Evolutionary conservation across 2,888 invertebrate genomes (phyloP).

Genomic region (Bombylius discolor): DNA sequence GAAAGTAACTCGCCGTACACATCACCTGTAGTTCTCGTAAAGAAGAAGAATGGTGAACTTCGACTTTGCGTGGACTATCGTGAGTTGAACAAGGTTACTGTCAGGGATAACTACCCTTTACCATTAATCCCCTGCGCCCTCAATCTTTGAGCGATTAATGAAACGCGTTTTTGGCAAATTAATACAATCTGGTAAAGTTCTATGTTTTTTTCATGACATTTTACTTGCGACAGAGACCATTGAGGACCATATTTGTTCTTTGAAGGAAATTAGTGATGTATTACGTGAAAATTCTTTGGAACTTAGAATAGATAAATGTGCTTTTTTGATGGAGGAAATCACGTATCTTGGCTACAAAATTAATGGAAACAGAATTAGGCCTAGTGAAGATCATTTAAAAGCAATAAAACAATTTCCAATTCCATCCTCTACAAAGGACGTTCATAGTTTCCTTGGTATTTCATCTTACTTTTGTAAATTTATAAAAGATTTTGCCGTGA

Average conservation of each 20-base stretch:
- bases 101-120: no score
- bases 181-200: constrained; percentile 11
- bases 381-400: constrained; percentile 14
- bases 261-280: constrained; percentile 8
- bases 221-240: constrained; percentile 11
- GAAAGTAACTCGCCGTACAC: constrained; percentile 7
- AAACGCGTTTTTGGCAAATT: no score
- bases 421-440: constrained; percentile 13
- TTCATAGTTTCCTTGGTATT: constrained; percentile 19
- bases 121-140: constrained; percentile 5
- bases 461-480: constrained; percentile 13
- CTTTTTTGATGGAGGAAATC: constrained; percentile 12
- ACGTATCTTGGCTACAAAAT: constrained; percentile 15
- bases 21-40: constrained; percentile 7
- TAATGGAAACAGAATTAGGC: constrained; percentile 11
- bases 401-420: constrained; percentile 15
- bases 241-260: constrained; percentile 10
- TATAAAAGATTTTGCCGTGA: background rate
- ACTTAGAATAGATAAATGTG: constrained; percentile 11
- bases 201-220: constrained; percentile 15
- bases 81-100: constrained; percentile 4
- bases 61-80: constrained; percentile 10
- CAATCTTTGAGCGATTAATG: no score
- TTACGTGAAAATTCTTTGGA: constrained; percentile 9
- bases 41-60: constrained; percentile 4